phyloP scores from a whole-genome alignment of 1,140 invertebrate species.

The Drosophila obscura region DNA sequence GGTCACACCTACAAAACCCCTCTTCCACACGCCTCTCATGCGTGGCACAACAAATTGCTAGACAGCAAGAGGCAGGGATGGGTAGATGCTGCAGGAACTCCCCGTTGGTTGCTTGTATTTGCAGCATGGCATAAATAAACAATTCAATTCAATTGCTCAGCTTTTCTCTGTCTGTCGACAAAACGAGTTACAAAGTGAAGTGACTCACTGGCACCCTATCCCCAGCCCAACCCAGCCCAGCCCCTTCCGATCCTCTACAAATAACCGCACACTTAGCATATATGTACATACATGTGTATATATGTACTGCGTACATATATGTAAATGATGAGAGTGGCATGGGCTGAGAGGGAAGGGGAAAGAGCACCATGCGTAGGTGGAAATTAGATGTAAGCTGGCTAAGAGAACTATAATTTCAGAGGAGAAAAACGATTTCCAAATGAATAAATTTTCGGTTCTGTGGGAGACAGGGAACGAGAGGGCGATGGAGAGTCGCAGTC shows the following conservation, averaged over 20 bases:
- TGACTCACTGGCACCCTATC: constrained; percentile 15
- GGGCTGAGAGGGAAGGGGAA: constrained; percentile 10
- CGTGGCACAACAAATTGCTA: constrained; percentile 75
- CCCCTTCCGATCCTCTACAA: neutral
- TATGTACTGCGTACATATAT: constrained; percentile 38
- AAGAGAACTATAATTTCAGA: constrained; percentile 60
- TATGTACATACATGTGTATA: constrained; percentile 44
- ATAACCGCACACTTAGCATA: too few relatives aligned
- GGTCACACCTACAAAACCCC: constrained; percentile 67
- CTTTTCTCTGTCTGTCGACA: constrained; percentile 66
- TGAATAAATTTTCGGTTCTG: constrained; percentile 25
- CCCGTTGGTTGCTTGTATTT: constrained; percentile 15
- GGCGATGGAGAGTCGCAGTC: constrained; percentile 26
- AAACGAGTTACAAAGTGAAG: constrained; percentile 64
- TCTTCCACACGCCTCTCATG: constrained; percentile 48
- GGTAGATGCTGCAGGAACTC: constrained; percentile 12
- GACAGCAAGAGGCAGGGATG: constrained; percentile 1
- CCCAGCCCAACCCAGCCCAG: constrained; percentile 10
- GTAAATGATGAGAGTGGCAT: constrained; percentile 51
- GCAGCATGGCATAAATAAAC: constrained; percentile 75
- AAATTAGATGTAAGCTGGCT: constrained; percentile 64
- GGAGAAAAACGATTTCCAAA: constrained; percentile 38
- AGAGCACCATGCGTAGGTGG: constrained; percentile 62
- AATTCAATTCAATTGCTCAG: constrained; percentile 76
- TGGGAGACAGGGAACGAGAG: neutral